Conservation (phyloP, 2,797 vertebrate species). For the Alosa sapidissima region DNA sequence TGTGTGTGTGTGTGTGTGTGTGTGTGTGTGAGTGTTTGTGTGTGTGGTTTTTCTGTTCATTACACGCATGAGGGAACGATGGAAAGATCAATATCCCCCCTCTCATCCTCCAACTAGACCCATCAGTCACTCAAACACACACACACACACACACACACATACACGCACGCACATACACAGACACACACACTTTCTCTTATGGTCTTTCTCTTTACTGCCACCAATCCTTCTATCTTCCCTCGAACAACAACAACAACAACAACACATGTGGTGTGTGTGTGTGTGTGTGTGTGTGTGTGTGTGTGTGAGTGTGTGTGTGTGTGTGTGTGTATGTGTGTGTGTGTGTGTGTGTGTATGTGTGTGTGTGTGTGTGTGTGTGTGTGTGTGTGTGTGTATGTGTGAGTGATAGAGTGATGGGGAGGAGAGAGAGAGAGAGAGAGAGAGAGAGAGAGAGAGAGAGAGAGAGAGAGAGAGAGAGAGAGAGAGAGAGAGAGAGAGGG, state of each 20-base stretch:
- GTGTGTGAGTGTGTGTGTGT: too few species aligned
- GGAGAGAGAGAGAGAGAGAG: background rate
- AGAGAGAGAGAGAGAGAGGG: constrained; percentile 15
- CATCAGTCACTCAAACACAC: constrained; percentile 29
- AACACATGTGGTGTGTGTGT: too few species aligned
- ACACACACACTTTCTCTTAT: background rate
- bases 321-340: too few species aligned
- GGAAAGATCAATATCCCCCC: background rate
- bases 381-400: background rate
- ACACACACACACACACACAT: constrained; percentile 42
- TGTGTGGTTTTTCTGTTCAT: constrained; percentile 22
- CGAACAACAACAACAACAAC: too few species aligned
- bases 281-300: too few species aligned
- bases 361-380: too few species aligned
- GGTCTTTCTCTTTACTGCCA: too few species aligned
- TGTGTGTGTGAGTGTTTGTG: constrained; percentile 18
- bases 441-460: constrained; percentile 12
- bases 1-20: background rate
- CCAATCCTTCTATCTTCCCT: too few species aligned
- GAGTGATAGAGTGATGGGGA: constrained; percentile 18
- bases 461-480: background rate
- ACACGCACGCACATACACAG: background rate
- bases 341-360: too few species aligned
- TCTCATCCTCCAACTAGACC: background rate
- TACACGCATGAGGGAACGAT: background rate